These are phyloP conservation scores for Pristis pectinata DNA, from an alignment of 2,797 vertebrate species.

Conservation along the genomic window DNA sequence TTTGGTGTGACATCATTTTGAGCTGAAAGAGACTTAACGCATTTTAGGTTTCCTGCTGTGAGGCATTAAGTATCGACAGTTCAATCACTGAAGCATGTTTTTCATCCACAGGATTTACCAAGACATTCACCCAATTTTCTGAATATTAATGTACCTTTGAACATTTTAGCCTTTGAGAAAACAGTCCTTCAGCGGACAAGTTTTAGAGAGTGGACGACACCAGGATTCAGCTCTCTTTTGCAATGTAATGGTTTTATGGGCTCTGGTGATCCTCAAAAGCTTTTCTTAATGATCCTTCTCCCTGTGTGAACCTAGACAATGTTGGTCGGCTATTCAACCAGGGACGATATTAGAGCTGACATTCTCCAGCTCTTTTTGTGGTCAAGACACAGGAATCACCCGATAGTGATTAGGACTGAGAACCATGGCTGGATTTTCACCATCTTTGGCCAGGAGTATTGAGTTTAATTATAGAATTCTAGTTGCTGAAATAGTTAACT, in stretches of 20 bases:
- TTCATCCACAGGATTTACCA: conserved; percentile 42
- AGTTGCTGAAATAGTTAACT: not conserved
- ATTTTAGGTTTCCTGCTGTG: conserved; percentile 39
- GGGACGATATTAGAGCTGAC: not conserved
- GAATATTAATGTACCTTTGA: not conserved
- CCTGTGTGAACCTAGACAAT: not conserved
- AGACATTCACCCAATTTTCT: not conserved
- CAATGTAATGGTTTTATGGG: not conserved
- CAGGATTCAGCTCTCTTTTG: not conserved
- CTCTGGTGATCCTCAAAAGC: not conserved
- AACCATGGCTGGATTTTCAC: not conserved
- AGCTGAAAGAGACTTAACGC: conserved; percentile 12
- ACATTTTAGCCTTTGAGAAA: not conserved
- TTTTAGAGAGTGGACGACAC: not conserved
- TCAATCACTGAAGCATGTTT: conserved; percentile 42
- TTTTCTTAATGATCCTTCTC: not conserved
- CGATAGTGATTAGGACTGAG: not conserved
- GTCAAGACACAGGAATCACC: not conserved
- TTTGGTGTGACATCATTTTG: conserved; percentile 3
- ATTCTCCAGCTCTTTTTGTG: not conserved
- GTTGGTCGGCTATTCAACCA: not conserved
- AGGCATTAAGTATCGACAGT: conserved; percentile 42
- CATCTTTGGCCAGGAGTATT: not conserved
- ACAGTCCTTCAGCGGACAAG: not conserved
- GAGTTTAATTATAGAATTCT: not conserved